Evolutionary conservation across 2,888 invertebrate genomes (phyloP).

Genomic region (Pollenia labialis): DNA sequence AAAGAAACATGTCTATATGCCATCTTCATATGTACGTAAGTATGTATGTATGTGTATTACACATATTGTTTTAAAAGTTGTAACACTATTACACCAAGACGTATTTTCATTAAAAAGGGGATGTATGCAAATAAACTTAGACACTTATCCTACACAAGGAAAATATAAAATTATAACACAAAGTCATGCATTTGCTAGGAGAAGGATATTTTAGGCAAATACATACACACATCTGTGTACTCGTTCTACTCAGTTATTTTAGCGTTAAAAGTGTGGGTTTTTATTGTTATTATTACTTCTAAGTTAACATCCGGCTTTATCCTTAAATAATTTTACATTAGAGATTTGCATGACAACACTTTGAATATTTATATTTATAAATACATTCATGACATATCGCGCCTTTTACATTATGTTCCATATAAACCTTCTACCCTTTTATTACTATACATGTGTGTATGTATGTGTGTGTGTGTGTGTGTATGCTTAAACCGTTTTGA

Average conservation of each 20-base stretch:
- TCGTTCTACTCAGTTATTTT: background rate
- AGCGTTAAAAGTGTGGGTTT: conserved; percentile 38
- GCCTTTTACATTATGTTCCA: conserved; percentile 53
- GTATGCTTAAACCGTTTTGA: conserved; percentile 33
- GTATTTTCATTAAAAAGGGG: conserved; percentile 18
- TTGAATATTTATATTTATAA: conserved; percentile 58
- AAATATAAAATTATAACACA: conserved; percentile 35
- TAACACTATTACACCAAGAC: conserved; percentile 44
- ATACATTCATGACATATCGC: conserved; percentile 66
- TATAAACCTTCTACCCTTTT: conserved; percentile 9
- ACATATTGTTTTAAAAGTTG: conserved; percentile 37
- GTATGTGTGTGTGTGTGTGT: conserved; percentile 3
- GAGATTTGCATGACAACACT: conserved; percentile 62
- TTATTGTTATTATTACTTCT: conserved; percentile 65
- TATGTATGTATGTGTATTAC: background rate
- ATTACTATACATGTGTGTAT: no score
- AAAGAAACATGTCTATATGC: no score
- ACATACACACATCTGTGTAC: background rate
- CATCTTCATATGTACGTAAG: background rate
- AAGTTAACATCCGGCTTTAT: conserved; percentile 74
- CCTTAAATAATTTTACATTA: conserved; percentile 67
- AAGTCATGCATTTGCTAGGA: conserved; percentile 42
- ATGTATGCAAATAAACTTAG: conserved; percentile 33
- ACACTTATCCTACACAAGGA: conserved; percentile 16
- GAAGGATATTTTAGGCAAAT: background rate